phyloP scores from a whole-genome alignment of 2,888 invertebrate species.

The Torymus texanus region DNA sequence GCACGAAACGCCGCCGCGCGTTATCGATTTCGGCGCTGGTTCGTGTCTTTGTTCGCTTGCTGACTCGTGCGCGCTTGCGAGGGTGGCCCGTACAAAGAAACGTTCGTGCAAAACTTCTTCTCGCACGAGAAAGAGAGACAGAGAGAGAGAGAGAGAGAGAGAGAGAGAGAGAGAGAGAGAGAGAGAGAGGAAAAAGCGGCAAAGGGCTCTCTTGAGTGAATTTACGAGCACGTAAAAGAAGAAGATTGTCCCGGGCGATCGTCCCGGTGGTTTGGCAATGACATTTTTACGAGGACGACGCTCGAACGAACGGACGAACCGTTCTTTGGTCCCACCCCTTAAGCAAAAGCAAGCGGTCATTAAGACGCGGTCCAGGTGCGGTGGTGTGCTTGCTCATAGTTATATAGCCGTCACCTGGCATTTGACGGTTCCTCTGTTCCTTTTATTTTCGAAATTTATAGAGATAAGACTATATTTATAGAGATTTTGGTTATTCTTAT shows the following conservation, averaged over 20 bases:
- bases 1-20: not conserved
- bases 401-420: not conserved
- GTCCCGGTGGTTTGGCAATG: slow-evolving; percentile 65
- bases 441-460: too few relatives aligned
- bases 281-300: slow-evolving; percentile 66
- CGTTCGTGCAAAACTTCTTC: slow-evolving; percentile 58
- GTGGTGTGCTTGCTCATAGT: too few relatives aligned
- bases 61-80: not conserved
- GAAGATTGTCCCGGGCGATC: slow-evolving; percentile 64
- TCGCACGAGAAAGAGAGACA: slow-evolving; percentile 48
- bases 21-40: slow-evolving; percentile 12
- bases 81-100: slow-evolving; percentile 44
- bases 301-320: too few relatives aligned
- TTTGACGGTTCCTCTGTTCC: not conserved
- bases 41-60: slow-evolving; percentile 21
- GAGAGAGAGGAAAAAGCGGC: slow-evolving; percentile 58
- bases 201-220: slow-evolving; percentile 63
- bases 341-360: slow-evolving; percentile 14
- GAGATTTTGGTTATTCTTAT: too few relatives aligned
- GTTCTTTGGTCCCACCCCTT: too few relatives aligned
- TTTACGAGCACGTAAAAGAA: slow-evolving; percentile 68
- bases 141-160: slow-evolving; percentile 40
- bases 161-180: slow-evolving; percentile 35
- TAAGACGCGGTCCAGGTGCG: slow-evolving; percentile 27
- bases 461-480: too few relatives aligned